phyloP scores from a whole-genome alignment of 2,888 invertebrate species.

The Nezara viridula region DNA sequence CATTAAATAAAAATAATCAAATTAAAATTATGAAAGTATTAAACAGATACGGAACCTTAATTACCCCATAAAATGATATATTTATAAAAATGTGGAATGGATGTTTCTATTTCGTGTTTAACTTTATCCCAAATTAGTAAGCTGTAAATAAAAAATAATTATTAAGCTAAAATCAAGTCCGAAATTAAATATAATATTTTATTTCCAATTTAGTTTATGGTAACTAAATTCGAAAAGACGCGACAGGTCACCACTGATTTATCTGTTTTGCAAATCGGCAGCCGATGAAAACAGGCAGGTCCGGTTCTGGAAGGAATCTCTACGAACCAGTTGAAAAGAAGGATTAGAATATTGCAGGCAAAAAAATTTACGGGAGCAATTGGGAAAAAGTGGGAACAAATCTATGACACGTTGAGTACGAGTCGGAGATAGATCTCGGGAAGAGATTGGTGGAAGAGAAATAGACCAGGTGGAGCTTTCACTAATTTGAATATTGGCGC shows the following conservation, averaged over 20 bases:
- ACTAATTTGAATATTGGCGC: slow-evolving; percentile 56
- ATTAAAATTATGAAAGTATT: too few species aligned
- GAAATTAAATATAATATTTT: too few species aligned
- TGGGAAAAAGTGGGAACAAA: neutral
- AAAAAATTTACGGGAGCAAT: neutral
- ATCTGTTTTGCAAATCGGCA: slow-evolving; percentile 21
- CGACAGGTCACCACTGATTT: neutral
- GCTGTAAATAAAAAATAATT: too few species aligned
- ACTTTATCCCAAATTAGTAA: too few species aligned
- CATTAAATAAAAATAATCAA: too few species aligned
- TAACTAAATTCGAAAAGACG: neutral
- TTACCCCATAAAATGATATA: too few species aligned
- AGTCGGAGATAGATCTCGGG: neutral
- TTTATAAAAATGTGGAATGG: too few species aligned
- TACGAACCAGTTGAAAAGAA: neutral
- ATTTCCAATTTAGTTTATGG: too few species aligned
- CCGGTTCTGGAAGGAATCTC: neutral
- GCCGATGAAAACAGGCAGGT: neutral
- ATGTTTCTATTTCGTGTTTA: too few species aligned
- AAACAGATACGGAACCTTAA: too few species aligned
- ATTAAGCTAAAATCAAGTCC: too few species aligned
- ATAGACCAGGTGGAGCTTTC: slow-evolving; percentile 51
- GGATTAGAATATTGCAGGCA: neutral
- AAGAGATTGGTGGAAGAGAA: slow-evolving; percentile 29
- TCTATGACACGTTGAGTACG: neutral